Percentiles rank a stretch among this genome's conserved stretches.
Evolutionary conservation across 2,113 vertebrate genomes (phyloP).

Genomic region (Limnothrissa miodon): DNA sequence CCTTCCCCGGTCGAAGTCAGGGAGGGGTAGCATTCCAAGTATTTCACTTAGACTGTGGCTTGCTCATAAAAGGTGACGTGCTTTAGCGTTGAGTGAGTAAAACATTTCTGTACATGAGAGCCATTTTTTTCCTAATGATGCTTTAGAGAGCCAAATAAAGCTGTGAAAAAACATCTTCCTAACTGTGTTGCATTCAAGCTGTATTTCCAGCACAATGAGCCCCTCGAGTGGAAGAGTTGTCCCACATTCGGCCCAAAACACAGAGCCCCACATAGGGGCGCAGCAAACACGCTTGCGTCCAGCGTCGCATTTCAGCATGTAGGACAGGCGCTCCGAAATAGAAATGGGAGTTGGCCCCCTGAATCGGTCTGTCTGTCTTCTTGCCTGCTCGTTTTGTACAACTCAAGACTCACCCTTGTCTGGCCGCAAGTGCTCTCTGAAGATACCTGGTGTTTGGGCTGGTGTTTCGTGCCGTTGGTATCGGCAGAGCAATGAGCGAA

Average conservation of each 20-base stretch:
- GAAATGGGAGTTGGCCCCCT: not conserved
- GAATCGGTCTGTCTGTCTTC: not conserved
- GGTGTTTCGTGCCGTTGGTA: not conserved
- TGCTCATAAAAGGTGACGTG: not conserved
- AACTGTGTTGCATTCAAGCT: not conserved
- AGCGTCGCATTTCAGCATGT: not conserved
- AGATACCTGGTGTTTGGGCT: not conserved
- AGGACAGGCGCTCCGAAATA: not conserved
- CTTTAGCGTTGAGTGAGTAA: conserved; percentile 2
- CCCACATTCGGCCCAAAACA: not conserved
- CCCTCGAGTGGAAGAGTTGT: conserved; percentile 2
- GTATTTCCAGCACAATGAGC: conserved; percentile 8
- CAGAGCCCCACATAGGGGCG: not conserved
- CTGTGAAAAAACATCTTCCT: not conserved
- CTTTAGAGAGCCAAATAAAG: not conserved
- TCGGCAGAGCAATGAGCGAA: conserved; percentile 16
- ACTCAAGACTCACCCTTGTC: not conserved
- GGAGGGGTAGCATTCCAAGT: not conserved
- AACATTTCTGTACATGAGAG: not conserved
- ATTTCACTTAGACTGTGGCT: not conserved
- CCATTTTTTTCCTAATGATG: not conserved
- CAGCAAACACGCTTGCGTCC: not conserved
- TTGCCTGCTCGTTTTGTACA: not conserved
- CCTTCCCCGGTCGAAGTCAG: not conserved
- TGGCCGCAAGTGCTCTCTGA: not conserved